A percentile compares a stretch with the other conserved stretches of the same genome.
phyloP scores from a whole-genome alignment of 2,113 vertebrate species.

The Monopterus albus region DNA sequence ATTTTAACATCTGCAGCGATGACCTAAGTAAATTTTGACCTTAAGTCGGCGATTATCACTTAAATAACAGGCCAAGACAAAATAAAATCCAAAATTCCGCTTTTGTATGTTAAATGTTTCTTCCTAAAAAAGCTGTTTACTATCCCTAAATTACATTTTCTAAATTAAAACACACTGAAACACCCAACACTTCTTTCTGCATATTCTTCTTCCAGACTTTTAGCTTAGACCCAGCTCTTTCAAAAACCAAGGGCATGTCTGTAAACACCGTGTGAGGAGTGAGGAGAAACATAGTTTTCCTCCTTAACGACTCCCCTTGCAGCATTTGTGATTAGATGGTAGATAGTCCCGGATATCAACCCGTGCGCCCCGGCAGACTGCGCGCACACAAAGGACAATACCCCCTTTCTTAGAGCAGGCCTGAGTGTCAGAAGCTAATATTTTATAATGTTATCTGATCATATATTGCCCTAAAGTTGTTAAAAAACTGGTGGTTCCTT shows the following conservation, averaged over 20 bases:
- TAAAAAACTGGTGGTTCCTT: conserved; percentile 9
- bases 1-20: background rate
- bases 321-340: conserved; percentile 44
- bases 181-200: background rate
- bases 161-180: background rate
- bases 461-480: background rate
- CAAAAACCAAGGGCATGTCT: no score
- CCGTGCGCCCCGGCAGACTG: conserved; percentile 8
- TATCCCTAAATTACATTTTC: background rate
- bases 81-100: background rate
- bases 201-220: background rate
- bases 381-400: conserved; percentile 37
- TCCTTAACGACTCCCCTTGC: conserved; percentile 8
- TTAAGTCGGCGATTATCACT: background rate
- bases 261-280: background rate
- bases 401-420: conserved; percentile 26
- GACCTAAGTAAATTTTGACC: conserved; percentile 38
- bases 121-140: background rate
- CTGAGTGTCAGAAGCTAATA: conserved; percentile 29
- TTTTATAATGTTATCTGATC: conserved; percentile 28
- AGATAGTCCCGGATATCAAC: conserved; percentile 41
- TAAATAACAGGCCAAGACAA: background rate
- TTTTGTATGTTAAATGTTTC: background rate
- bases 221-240: background rate
- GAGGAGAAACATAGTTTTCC: background rate